Base-by-base conservation (phyloP, 2,888 invertebrate species). In the Oegoconia quadripuncta region DNA sequence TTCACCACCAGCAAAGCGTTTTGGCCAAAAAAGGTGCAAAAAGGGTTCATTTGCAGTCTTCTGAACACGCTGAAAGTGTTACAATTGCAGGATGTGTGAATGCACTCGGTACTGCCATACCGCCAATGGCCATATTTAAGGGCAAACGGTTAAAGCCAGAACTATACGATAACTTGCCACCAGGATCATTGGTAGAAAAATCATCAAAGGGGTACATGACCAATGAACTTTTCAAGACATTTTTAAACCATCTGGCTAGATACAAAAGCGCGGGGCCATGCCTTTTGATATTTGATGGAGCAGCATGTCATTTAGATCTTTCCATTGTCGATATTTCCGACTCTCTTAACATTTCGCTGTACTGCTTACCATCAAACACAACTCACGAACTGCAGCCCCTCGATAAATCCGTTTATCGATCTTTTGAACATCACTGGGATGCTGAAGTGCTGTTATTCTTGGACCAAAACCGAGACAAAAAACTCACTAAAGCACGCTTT, bases 1-100 rank as follows among this genome's bases (percentile, higher is more conserved):
- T 55, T 9, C 54, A 55, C 40, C 48, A 54, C 35, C 49, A 55
- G 37, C 50, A 48, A 28, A 42, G 8, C 34, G 51, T 52, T 43
- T 46, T 54, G 37, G 54, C 49, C 3, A 18, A 49, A 40, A 50
- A 52, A 34, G 54, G 52, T 7, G 34, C 46, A 16, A 55, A 52
- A 42, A 48, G 52, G 9, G 50, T 53, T 4, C 50, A 52, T 41
- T 47, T 52, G 14, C 39, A 39, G 37, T 15, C 48, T 34, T 39
- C 47, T 2, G 50, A 55, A 48, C 52, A 52, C 11, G 49, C 48
- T 20, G 51, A 54, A 52, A 30, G 12, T 18, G 30, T 30, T 3
- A 30, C 30, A 7, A 18, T 30, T 3, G 30, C 18, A n/a, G 32
- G 39, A 13, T 51, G 52, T 44, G 46, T 49, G 1, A 48, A 46